Conservation (phyloP, 2,888 invertebrate genomes). For the Lysandra coridon region DNA sequence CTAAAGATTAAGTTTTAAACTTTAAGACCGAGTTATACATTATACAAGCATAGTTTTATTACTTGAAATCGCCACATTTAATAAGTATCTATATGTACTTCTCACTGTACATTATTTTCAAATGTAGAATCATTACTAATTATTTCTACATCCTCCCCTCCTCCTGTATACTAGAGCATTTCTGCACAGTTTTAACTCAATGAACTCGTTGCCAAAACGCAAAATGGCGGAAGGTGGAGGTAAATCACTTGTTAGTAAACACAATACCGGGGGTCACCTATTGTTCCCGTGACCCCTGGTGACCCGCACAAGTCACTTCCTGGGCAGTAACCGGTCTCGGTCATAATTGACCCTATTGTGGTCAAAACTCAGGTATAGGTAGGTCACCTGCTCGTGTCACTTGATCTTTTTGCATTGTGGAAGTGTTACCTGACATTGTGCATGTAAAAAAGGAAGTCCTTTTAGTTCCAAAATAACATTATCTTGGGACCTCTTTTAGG, state of each 20-base stretch:
- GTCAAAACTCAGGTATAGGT: neutral
- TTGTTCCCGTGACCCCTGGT: neutral
- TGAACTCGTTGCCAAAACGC: neutral
- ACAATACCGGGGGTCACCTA: neutral
- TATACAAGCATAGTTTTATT: neutral
- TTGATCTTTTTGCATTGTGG: neutral
- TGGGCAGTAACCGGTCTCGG: neutral
- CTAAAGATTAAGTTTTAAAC: no score
- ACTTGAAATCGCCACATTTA: neutral
- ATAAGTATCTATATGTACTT: neutral
- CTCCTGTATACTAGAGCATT: neutral
- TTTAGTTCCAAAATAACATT: neutral
- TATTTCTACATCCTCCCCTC: neutral
- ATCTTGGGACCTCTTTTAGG: neutral
- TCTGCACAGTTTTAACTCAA: neutral
- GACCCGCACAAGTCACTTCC: neutral
- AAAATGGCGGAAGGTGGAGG: neutral
- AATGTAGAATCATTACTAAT: neutral
- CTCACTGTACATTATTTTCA: neutral
- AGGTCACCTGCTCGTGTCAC: neutral
- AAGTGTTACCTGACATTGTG: neutral
- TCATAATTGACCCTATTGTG: conserved; percentile 11
- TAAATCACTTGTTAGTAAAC: conserved; percentile 1
- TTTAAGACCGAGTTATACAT: neutral
- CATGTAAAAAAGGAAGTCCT: neutral